Conservation (phyloP, 2,797 vertebrate species). For the Propithecus perrieri region DNA sequence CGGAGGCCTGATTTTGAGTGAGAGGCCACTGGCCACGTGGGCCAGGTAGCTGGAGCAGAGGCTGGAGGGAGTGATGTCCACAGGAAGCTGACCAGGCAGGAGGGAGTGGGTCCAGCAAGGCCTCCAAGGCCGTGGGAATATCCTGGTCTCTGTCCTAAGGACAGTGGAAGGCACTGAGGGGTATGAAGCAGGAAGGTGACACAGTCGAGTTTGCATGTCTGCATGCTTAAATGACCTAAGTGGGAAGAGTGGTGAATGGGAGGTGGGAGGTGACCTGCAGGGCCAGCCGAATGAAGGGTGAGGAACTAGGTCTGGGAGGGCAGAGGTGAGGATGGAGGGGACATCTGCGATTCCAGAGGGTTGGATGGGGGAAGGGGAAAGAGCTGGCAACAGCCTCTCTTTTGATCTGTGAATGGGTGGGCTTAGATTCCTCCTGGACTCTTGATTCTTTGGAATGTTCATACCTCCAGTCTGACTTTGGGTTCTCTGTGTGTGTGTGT, state of each 20-base stretch:
- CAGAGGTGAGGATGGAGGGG: too few species aligned
- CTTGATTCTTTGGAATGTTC: background rate
- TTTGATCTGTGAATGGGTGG: background rate
- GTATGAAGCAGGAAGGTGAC: background rate
- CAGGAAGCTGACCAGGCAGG: rapidly evolving
- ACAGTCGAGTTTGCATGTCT: rapidly evolving
- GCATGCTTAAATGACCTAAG: background rate
- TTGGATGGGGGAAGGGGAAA: background rate
- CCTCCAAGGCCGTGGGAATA: background rate
- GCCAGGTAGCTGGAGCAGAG: background rate
- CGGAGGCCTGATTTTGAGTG: background rate
- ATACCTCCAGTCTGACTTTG: background rate
- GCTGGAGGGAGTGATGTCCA: rapidly evolving
- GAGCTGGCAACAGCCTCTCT: background rate
- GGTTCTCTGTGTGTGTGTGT: background rate
- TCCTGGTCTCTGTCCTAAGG: background rate
- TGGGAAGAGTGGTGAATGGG: background rate
- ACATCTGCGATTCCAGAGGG: background rate
- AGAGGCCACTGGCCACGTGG: background rate
- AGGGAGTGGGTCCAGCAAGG: background rate
- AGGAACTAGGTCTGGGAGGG: background rate
- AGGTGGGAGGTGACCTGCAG: too few species aligned
- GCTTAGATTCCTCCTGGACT: background rate
- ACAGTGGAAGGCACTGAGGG: background rate
- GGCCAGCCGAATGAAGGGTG: background rate